A percentile compares a stretch with the other conserved stretches of the same genome.
These are phyloP conservation scores for Gymnocephalus cernua DNA, from an alignment of 2,113 vertebrate species.

Conservation along the genomic window DNA sequence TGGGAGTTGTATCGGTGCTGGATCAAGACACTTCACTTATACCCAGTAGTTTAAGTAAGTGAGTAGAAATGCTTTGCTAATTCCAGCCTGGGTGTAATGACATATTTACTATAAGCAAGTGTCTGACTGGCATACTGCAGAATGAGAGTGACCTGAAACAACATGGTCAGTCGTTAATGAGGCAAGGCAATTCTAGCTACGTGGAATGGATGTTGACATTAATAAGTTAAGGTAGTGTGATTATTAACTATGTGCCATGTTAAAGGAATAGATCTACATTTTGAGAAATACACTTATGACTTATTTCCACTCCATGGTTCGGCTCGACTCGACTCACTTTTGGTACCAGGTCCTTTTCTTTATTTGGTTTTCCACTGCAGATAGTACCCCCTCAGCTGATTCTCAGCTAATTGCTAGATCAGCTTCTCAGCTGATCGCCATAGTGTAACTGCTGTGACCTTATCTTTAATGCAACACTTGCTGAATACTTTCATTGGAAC, in stretches of 20 bases:
- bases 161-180: constrained; percentile 13
- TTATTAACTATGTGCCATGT: constrained; percentile 1
- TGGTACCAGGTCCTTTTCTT: too few relatives aligned
- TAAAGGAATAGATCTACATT: not conserved
- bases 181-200: not conserved
- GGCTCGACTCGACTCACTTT: too few relatives aligned
- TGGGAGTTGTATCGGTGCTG: constrained; percentile 30
- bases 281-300: not conserved
- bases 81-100: not conserved
- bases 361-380: too few relatives aligned
- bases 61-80: not conserved
- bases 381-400: too few relatives aligned
- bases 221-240: not conserved
- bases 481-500: too few relatives aligned
- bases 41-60: constrained; percentile 7
- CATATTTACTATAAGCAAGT: not conserved
- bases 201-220: not conserved
- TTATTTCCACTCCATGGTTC: too few relatives aligned
- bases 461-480: too few relatives aligned
- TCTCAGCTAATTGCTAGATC: too few relatives aligned
- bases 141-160: not conserved
- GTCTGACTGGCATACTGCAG: not conserved
- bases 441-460: too few relatives aligned
- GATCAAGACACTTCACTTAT: constrained; percentile 6
- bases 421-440: too few relatives aligned